A percentile compares a stretch with the other conserved stretches of the same genome.
Evolutionary conservation across 2,797 vertebrate genomes (phyloP).

Genomic region (Caiman crocodilus): DNA sequence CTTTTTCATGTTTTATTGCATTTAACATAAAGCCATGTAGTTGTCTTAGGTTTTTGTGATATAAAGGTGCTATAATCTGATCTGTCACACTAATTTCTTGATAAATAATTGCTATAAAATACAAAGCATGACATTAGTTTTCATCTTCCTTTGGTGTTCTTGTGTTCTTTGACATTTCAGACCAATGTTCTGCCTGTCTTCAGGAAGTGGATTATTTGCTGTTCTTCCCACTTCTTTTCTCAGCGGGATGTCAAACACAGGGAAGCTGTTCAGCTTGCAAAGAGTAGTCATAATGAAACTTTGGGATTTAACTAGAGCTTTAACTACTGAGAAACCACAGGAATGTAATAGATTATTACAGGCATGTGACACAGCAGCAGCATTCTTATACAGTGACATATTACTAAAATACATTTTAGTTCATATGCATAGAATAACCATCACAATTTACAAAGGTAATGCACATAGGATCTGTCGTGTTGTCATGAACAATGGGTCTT

Average conservation of each 20-base stretch:
- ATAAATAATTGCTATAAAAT: background rate
- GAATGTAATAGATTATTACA: conserved; percentile 37
- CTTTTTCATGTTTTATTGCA: background rate
- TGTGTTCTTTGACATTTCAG: conserved; percentile 28
- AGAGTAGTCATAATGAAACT: conserved; percentile 13
- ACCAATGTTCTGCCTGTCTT: background rate
- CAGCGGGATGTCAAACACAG: background rate
- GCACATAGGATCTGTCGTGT: background rate
- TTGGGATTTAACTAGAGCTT: conserved; percentile 39
- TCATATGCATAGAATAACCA: background rate
- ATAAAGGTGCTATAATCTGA: background rate
- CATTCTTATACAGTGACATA: conserved; percentile 26
- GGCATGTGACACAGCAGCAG: conserved; percentile 29
- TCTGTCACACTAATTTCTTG: background rate
- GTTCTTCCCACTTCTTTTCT: conserved; percentile 36
- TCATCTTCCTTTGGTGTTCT: background rate
- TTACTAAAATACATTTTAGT: conserved; percentile 43
- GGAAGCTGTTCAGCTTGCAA: conserved; percentile 28
- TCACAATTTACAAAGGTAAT: background rate
- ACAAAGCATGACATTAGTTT: background rate
- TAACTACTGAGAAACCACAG: conserved; percentile 54
- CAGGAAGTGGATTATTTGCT: conserved; percentile 5
- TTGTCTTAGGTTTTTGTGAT: background rate
- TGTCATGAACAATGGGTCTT: background rate
- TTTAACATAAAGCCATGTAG: background rate